Evolutionary conservation across 2,797 vertebrate genomes (phyloP), one percentile per base, ranked within the genome.

Genomic region (Naso thynnoides): DNA sequence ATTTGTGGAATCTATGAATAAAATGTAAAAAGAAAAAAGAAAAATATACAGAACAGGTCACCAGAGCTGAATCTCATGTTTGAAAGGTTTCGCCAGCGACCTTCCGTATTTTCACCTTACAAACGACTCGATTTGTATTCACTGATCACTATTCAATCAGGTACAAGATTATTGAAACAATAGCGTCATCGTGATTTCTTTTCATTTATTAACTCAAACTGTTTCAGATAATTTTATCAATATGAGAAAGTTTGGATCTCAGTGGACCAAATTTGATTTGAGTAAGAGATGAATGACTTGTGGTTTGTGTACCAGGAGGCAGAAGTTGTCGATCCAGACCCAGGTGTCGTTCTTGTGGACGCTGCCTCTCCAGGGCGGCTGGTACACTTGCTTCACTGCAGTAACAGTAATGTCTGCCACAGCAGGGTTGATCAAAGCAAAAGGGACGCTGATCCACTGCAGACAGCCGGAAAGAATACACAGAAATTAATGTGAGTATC

Each of bases 361-460:
- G 59, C 90, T 93, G 61, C 98, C 98, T 84, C 96, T 95, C 98
- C 98, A 99, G 26, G 97, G 96, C 1, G 94, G 89, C 92, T 99
- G 97, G 88, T 96, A 95, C 78, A 97, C 93, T 3, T 92, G 27
- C 49, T 95, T 94, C 71, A 96, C 93, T 15, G 98, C 98, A 0
- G 97, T 98, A 70, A 97, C 88, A 15, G 95, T 94, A 33, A 99
- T 99, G 94, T 98, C 95, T 10, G 95, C 91, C 82, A 99, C 98
- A 18, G 97, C 97, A 53, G 96, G 93, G 85, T 99, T 96, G 72
- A 89, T 94, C 93, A 99, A 84, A 0, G 98, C 98, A 68, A 99
- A 98, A 6, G 98, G 98, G 23, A 99, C 96, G 1, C 97, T 98
- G 92, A 99, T 94, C 98, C 98, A 99, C 98, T 99, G 91, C 2